Percentiles rank a stretch among this genome's conserved stretches.
Evolutionary conservation across 2,888 invertebrate genomes (phyloP).

Genomic region (Scaptomyza caliginosa): DNA sequence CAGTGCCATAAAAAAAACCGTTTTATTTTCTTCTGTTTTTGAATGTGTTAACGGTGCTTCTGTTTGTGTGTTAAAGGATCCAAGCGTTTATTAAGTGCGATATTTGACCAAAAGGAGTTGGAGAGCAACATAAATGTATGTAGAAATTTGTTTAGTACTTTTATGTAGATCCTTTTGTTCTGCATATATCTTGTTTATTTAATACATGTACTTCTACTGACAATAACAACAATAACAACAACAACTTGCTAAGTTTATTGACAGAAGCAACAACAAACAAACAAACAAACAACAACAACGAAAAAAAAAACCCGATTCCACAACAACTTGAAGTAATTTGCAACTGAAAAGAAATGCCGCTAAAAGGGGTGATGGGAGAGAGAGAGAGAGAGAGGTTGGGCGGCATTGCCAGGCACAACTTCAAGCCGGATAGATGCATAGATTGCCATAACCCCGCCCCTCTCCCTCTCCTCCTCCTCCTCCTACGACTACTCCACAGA

Average conservation of each 20-base stretch:
- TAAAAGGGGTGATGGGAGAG: slow-evolving; percentile 21
- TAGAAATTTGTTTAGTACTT: too few relatives aligned
- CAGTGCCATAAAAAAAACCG: neutral
- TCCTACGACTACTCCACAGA: too few relatives aligned
- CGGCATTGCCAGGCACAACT: neutral
- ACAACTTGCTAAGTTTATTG: slow-evolving; percentile 59
- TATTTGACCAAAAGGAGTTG: neutral
- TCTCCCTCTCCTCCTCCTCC: too few relatives aligned
- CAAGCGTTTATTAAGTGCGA: slow-evolving; percentile 3
- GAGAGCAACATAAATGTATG: slow-evolving; percentile 38
- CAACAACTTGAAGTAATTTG: slow-evolving; percentile 70
- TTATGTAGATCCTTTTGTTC: too few relatives aligned
- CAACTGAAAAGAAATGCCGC: slow-evolving; percentile 73
- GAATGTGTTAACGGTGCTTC: slow-evolving; percentile 14
- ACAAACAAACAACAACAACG: slow-evolving; percentile 19
- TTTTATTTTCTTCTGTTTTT: slow-evolving; percentile 20
- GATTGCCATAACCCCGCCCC: slow-evolving; percentile 49
- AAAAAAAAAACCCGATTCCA: slow-evolving; percentile 46
- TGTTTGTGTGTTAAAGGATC: slow-evolving; percentile 7
- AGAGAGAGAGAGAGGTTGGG: neutral
- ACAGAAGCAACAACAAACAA: slow-evolving; percentile 32
- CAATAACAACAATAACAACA: slow-evolving; percentile 43
- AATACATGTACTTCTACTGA: neutral
- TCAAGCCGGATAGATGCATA: slow-evolving; percentile 29
- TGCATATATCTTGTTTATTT: neutral